Evolutionary conservation across 2,888 invertebrate species (phyloP), one percentile per base, ranked within the genome.

Genomic region (Aleiodes testaceus): DNA sequence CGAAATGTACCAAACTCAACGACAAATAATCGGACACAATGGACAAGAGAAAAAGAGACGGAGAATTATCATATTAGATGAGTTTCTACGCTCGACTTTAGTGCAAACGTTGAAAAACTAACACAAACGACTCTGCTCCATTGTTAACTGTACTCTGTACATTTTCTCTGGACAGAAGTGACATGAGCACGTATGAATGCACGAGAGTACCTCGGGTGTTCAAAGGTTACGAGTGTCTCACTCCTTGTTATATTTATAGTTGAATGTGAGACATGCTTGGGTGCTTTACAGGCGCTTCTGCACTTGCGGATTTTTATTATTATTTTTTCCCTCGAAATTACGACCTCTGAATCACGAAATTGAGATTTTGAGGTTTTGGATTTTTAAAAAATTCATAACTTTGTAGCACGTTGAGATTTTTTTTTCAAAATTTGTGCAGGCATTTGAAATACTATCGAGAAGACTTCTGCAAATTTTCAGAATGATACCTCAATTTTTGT

Each of bases 181-280:
- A 59, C 59, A 59, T 59, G 59, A 36, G 26, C 16, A 18, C 36
- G 36, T 59, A 18, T 20, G 16, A 14, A 59, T 36, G 42, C 36
- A n/a, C 42, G 59, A 59, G 59, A 59, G 36, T 59, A 42, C 36
- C 59, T 55, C 36, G 36, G 30, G 59, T 59, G 59, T 59, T 59
- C 66, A 70, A 70, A 70, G 70, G 70, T 70, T 70, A 59, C 70
- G 22, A 36, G 65, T 66, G 55, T 42, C 70, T 55, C 55, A 55
- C 50, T 61, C 53, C 50, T 55, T 53, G 42, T 70, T 53, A 44
- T 70, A 70, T 70, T 70, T 70, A 70, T 70, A 69, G 30, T 36
- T 36, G 22, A 47, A 61, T 47, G 59, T 59, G 59, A 59, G 59
- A 59, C 59, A 59, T 55, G 14, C 30, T 59, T 47, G 63, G 63